Percentiles rank a stretch among this genome's conserved stretches.
These are phyloP conservation scores for Promerops cafer DNA, from an alignment of 2,113 vertebrate species.

Conservation along the genomic window DNA sequence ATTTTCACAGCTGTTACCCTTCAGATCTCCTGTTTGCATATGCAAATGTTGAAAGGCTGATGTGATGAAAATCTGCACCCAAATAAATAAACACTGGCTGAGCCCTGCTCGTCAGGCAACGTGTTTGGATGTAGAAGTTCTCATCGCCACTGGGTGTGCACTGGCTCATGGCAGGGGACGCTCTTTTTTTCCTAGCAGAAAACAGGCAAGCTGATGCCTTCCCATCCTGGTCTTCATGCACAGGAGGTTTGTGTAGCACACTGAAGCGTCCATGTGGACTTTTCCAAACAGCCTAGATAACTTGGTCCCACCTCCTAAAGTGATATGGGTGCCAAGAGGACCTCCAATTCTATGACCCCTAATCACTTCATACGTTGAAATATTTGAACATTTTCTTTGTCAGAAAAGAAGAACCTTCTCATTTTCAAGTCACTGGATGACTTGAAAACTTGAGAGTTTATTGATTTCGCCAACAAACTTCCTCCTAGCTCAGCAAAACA, in stretches of 20 bases:
- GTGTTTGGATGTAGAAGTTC: neutral
- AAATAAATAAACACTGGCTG: neutral
- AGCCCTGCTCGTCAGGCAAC: neutral
- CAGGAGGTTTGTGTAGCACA: neutral
- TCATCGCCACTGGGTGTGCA: rapidly evolving
- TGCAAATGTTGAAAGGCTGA: neutral
- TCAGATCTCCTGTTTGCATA: conserved; percentile 9
- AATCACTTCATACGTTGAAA: neutral
- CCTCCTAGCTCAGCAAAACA: neutral
- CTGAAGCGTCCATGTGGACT: neutral
- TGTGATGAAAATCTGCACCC: neutral
- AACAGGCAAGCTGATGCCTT: neutral
- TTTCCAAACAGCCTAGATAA: neutral
- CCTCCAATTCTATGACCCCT: neutral
- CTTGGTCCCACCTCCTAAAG: neutral
- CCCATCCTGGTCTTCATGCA: neutral
- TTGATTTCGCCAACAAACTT: neutral
- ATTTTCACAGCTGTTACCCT: neutral
- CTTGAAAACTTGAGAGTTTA: neutral
- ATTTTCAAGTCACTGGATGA: neutral
- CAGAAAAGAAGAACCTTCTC: neutral
- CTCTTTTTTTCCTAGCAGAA: neutral
- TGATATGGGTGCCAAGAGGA: neutral
- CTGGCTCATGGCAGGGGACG: neutral
- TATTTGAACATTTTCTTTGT: neutral